These are phyloP conservation scores for Cydia fagiglandana DNA, from an alignment of 1,140 invertebrate genomes.

Conservation along the genomic window DNA sequence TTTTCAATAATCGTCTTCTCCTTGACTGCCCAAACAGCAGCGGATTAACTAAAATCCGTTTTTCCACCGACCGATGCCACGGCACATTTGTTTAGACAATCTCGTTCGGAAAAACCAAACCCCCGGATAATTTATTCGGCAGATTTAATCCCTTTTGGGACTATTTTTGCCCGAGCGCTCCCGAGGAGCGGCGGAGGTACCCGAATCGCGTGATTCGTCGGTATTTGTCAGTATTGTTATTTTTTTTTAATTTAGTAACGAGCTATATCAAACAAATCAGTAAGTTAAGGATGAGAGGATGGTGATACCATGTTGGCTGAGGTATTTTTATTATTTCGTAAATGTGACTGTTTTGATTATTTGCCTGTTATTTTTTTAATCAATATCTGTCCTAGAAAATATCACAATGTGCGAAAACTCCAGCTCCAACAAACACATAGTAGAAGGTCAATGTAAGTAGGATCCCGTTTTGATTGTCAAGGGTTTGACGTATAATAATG, in stretches of 20 bases:
- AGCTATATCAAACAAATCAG: neutral
- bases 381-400: too few relatives aligned
- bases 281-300: too few relatives aligned
- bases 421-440: too few relatives aligned
- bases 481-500: too few relatives aligned
- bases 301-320: too few relatives aligned
- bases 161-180: slow-evolving; percentile 37
- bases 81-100: slow-evolving; percentile 39
- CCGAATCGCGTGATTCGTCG: slow-evolving; percentile 22
- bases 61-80: slow-evolving; percentile 32
- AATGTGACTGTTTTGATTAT: too few relatives aligned
- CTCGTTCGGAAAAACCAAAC: slow-evolving; percentile 38
- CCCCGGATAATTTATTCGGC: slow-evolving; percentile 39
- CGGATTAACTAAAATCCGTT: slow-evolving; percentile 18
- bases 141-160: slow-evolving; percentile 43
- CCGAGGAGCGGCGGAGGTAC: neutral
- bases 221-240: slow-evolving; percentile 35
- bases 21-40: neutral
- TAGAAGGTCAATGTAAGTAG: too few relatives aligned
- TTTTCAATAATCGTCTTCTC: slow-evolving; percentile 10
- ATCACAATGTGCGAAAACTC: too few relatives aligned
- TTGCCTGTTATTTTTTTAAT: too few relatives aligned
- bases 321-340: too few relatives aligned
- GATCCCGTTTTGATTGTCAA: too few relatives aligned
- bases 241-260: neutral